phyloP scores from a whole-genome alignment of 2,888 invertebrate species.

The Drosophila bunnanda region DNA sequence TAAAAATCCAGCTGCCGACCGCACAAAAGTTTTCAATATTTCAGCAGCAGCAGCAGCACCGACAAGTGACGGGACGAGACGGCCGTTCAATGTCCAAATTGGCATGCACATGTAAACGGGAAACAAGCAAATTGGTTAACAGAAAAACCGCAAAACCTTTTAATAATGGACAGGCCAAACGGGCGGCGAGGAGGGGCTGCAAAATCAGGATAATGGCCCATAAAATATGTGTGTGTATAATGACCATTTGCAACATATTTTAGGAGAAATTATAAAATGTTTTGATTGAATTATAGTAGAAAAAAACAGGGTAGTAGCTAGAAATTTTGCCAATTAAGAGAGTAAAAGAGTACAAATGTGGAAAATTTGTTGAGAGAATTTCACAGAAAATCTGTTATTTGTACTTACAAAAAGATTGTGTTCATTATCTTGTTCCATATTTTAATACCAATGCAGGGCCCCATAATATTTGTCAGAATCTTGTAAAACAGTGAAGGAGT shows the following conservation, averaged over 20 bases:
- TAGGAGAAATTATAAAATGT: neutral
- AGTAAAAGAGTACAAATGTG: neutral
- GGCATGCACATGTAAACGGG: conserved; percentile 58
- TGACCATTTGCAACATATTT: conserved; percentile 1
- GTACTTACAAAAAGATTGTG: neutral
- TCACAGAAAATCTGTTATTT: neutral
- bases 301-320: neutral
- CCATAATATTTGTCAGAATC: too few species aligned
- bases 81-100: conserved; percentile 55
- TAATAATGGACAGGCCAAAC: conserved; percentile 60
- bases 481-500: too few species aligned
- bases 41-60: conserved; percentile 35
- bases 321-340: neutral
- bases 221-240: conserved; percentile 6
- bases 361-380: neutral
- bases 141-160: conserved; percentile 76
- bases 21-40: conserved; percentile 71
- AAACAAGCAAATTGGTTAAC: conserved; percentile 72
- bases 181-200: too few species aligned
- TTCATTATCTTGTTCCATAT: neutral
- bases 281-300: neutral
- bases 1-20: conserved; percentile 52
- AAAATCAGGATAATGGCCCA: conserved; percentile 2
- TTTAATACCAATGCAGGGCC: too few species aligned
- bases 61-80: conserved; percentile 31